A percentile compares a stretch with the other conserved stretches of the same genome.
phyloP scores from a whole-genome alignment of 2,888 invertebrate species.

The Eutolmus rufibarbis region DNA sequence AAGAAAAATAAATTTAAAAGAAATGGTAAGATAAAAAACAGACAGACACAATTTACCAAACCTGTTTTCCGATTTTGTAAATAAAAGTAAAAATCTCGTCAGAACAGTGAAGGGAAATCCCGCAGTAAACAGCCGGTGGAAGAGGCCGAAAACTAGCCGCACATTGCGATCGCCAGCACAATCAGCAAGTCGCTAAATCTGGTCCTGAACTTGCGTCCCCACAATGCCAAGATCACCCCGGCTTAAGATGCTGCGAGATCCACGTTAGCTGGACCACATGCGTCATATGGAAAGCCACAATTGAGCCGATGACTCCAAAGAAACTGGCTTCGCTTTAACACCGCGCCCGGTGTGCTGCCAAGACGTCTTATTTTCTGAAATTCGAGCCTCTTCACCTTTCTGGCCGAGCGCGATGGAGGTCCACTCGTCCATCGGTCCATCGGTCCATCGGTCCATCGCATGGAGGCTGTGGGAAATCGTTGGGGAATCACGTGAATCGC shows the following conservation, averaged over 20 bases:
- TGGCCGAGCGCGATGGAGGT: not conserved
- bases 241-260: not conserved
- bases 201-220: not conserved
- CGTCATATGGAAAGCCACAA: not conserved
- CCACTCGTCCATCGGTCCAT: not conserved
- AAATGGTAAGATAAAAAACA: not conserved
- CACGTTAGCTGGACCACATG: not conserved
- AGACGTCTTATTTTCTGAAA: not conserved
- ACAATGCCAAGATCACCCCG: not conserved
- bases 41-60: not conserved
- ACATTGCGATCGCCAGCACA: not conserved
- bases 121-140: not conserved
- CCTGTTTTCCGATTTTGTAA: not conserved
- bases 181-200: not conserved
- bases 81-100: not conserved
- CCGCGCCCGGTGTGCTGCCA: not conserved
- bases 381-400: not conserved
- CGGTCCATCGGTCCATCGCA: not conserved
- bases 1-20: not conserved
- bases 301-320: not conserved
- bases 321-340: not conserved
- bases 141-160: not conserved
- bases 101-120: slow-evolving; percentile 1
- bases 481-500: not conserved
- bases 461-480: not conserved